Evolutionary conservation across 1,140 invertebrate genomes (phyloP), one percentile per base, ranked within the genome.

Genomic region (Bombus ignitus): DNA sequence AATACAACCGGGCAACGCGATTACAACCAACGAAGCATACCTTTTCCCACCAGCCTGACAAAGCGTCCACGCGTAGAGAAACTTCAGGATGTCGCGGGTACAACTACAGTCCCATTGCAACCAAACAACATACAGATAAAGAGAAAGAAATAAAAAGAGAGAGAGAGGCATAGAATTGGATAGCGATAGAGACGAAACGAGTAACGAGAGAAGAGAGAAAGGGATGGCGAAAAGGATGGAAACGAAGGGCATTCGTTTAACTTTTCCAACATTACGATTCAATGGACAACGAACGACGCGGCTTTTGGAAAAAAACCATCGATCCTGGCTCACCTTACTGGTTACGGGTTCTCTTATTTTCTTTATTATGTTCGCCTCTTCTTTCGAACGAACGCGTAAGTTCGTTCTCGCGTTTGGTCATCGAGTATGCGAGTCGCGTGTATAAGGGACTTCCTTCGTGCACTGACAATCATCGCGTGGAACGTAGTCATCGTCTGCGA

Each of bases 401-500:
- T n/a, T 53, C 22, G 15, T 35, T 28, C 74, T 57, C 57, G 76
- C 71, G 73, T 77, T 39, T 68, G 59, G 70, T 39, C 35, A 86
- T 88, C 84, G 74, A 5, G 78, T 88, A 90, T 88, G 87, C 87
- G 18, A 80, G n/a, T 35, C 81, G 39, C 88, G 88, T 81, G 25
- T 76, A 32, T 62, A 28, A 44, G 53, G 84, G 32, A 90, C 87
- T 90, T 90, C 88, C 88, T 90, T 47, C 87, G 87, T 86, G 72
- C 88, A 78, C 77, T 85, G 88, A 80, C 86, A 74, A 85, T 83
- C 71, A 68, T 83, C 86, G 68, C 42, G 65, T 28, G 57, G 70
- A 68, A 53, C 74, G 85, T 79, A 68, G 85, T 75, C 72, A 66
- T 74, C 72, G 85, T 86, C 85, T 70, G 71, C 71, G 75, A 42